Conservation (phyloP, 1,140 invertebrate genomes). For the Penaeus japonicus region DNA sequence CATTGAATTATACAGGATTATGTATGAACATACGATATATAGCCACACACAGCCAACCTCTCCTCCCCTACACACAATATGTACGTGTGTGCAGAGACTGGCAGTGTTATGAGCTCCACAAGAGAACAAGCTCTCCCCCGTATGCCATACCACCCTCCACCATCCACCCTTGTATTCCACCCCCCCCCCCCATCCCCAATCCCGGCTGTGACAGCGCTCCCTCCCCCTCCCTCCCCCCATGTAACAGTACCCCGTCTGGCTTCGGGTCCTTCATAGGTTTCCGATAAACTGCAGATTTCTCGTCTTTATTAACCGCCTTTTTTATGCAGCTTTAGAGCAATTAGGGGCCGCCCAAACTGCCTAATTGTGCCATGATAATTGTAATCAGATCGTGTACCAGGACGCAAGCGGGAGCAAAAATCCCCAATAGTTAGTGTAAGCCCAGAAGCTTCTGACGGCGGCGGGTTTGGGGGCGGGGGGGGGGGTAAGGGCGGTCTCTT, state of each 20-base stretch:
- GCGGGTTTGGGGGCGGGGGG: no score
- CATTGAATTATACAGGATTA: neutral
- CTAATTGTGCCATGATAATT: constrained; percentile 41
- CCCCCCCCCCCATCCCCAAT: no score
- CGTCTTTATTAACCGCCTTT: constrained; percentile 31
- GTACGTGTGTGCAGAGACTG: neutral
- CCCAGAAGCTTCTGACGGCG: no score
- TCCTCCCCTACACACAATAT: neutral
- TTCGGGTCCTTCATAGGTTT: constrained; percentile 25
- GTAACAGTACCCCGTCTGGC: neutral
- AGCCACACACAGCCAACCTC: neutral
- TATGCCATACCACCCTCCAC: no score
- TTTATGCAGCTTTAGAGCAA: constrained; percentile 19
- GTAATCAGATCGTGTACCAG: constrained; percentile 24
- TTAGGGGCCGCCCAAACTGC: constrained; percentile 20
- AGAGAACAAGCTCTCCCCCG: neutral
- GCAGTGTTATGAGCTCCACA: neutral
- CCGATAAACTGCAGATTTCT: constrained; percentile 16
- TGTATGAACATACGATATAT: neutral
- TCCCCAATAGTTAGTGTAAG: neutral
- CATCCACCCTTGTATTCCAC: no score
- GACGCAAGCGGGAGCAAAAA: neutral
- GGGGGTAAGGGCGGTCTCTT: no score
- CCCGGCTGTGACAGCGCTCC: no score
- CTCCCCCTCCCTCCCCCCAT: neutral